These are phyloP conservation scores for Excalfactoria chinensis DNA, from an alignment of 2,113 vertebrate genomes.

Conservation along the genomic window DNA sequence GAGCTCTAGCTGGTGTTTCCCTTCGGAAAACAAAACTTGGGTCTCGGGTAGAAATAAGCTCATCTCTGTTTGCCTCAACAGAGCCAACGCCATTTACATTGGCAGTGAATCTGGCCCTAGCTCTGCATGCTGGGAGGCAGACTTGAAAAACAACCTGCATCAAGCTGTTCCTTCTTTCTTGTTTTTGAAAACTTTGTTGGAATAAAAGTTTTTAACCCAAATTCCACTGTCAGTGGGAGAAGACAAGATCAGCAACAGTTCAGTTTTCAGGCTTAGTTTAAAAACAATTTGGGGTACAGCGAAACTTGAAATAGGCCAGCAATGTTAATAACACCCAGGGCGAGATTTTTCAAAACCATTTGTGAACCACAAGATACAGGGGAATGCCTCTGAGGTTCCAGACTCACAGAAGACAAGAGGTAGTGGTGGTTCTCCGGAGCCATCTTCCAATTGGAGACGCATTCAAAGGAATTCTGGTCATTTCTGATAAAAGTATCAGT, in stretches of 20 bases:
- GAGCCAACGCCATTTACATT: neutral
- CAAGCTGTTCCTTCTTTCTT: neutral
- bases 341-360: neutral
- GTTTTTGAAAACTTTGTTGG: neutral
- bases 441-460: neutral
- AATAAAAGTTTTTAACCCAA: neutral
- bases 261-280: neutral
- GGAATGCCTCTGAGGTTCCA: neutral
- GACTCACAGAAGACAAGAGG: neutral
- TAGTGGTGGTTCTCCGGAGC: neutral
- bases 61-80: neutral
- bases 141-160: conserved; percentile 24
- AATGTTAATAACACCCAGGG: neutral
- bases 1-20: neutral
- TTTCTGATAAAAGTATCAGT: neutral
- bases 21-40: neutral
- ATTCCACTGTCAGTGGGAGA: neutral
- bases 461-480: neutral
- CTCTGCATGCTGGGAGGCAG: neutral
- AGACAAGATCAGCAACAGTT: neutral
- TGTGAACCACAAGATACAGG: neutral
- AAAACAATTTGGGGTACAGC: neutral
- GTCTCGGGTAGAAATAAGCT: neutral
- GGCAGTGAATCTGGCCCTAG: neutral
- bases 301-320: neutral